Evolutionary conservation across 2,888 invertebrate genomes (phyloP), one percentile per base, ranked within the genome.

Genomic region (Hybos culiciformis): DNA sequence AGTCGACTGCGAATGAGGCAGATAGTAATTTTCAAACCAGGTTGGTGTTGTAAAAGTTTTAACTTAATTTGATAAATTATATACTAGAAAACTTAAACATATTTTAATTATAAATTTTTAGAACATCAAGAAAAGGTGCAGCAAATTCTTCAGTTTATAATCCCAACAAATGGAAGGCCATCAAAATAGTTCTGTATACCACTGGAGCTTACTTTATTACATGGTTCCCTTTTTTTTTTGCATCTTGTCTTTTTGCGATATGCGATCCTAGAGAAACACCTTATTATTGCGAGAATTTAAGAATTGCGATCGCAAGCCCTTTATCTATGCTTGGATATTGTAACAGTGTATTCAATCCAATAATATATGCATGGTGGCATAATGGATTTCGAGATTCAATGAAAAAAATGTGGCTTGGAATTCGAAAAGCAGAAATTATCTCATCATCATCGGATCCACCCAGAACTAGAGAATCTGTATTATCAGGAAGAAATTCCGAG

Each of bases 321-420:
- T 55, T 78, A 33, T 72, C 74, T 1, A 70, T 74, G 20, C 57
- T 78, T 37, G 78, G 77, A 2, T 73, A 77, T 50, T 52, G 69
- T 1, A 78, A 78, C 52, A 77, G 77, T 50, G 55, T 78, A 37
- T 53, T 78, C 1, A 78, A 78, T 56, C 79, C 79, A 1, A 56
- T 79, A 19, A 77, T 79, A 49, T 79, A 78, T 53, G 78, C 77
- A 1, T 79, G 78, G 78, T 79, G 78, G 78, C 78, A 79, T 56
- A 76, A 74, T 56, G 77, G 78, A 0, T 79, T 78, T 51, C 67
- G 77, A 51, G 52, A 54, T 36, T 51, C 56, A 0, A 42, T 53
- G 1, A 52, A 46, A 26, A 51, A 50, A 39, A 52, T 56, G 1
- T 50, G 41, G 18, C 33, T 43, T 4, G 43, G 43, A 1, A 5